phyloP scores from a whole-genome alignment of 2,888 invertebrate genomes.

The Congeria kusceri region DNA sequence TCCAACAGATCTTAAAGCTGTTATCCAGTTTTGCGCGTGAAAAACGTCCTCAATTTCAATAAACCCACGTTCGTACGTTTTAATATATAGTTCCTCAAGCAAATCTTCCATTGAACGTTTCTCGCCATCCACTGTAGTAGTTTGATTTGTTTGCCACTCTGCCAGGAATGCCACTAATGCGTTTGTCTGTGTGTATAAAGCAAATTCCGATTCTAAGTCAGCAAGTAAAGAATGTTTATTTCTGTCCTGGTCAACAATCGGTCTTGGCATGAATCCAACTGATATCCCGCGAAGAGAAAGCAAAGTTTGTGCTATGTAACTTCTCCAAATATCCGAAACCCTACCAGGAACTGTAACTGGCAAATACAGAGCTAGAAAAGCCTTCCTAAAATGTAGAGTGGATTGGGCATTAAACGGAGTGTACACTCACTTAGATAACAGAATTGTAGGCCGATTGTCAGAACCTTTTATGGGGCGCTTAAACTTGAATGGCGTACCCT shows the following conservation, averaged over 20 bases:
- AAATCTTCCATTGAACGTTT: conserved; percentile 1
- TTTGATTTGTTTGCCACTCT: background rate
- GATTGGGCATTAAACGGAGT: too few relatives aligned
- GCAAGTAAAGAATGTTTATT: conserved; percentile 26
- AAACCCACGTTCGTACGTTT: conserved; percentile 13
- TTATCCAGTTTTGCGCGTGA: background rate
- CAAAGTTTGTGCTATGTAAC: conserved; percentile 46
- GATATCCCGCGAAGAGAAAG: conserved; percentile 15
- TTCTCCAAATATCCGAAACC: conserved; percentile 46
- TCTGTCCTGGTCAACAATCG: conserved; percentile 39
- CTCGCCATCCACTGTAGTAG: background rate
- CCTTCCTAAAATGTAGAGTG: too few relatives aligned
- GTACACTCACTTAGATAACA: too few relatives aligned
- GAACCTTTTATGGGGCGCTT: too few relatives aligned
- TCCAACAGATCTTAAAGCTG: background rate
- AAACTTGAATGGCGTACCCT: too few relatives aligned
- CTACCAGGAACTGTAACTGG: conserved; percentile 36
- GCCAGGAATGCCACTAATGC: background rate
- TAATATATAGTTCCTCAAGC: background rate
- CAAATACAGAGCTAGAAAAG: conserved; percentile 32
- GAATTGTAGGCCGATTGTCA: too few relatives aligned
- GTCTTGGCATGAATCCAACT: conserved; percentile 25
- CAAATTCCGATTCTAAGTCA: conserved; percentile 16
- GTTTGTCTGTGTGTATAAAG: conserved; percentile 10
- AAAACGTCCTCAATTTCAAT: conserved; percentile 16